Evolutionary conservation across 2,113 vertebrate species (phyloP).

Genomic region (Mastomys coucha): DNA sequence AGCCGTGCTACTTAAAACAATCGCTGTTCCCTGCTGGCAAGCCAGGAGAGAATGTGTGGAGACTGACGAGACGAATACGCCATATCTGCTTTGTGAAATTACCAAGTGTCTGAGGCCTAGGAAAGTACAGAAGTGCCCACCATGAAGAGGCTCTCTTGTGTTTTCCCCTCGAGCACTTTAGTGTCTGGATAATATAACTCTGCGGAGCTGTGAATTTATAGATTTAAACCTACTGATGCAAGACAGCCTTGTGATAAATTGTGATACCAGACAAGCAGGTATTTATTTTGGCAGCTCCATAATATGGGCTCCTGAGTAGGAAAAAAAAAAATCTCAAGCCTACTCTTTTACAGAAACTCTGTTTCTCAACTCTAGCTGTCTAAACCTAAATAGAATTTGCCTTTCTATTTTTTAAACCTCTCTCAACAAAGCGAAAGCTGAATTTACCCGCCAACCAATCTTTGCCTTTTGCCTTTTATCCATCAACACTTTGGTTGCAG

Average conservation of each 20-base stretch:
- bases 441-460: conserved; percentile 38
- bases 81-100: conserved; percentile 57
- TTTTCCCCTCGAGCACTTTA: conserved; percentile 24
- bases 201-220: conserved; percentile 64
- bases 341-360: conserved; percentile 54
- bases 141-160: conserved; percentile 57
- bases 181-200: conserved; percentile 67
- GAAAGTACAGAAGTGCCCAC: conserved; percentile 32
- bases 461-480: conserved; percentile 69
- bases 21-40: neutral
- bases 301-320: neutral
- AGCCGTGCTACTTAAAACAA: conserved; percentile 53
- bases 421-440: conserved; percentile 53
- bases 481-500: conserved; percentile 56
- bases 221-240: conserved; percentile 53
- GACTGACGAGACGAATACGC: conserved; percentile 44
- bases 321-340: conserved; percentile 52
- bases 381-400: conserved; percentile 59
- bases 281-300: conserved; percentile 55
- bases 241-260: conserved; percentile 24
- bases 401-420: conserved; percentile 73
- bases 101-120: conserved; percentile 53
- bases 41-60: conserved; percentile 2
- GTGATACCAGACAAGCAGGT: conserved; percentile 47
- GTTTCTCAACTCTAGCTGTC: conserved; percentile 43